phyloP scores from a whole-genome alignment of 2,888 invertebrate genomes.

The Melikaiella ostensackeni region DNA sequence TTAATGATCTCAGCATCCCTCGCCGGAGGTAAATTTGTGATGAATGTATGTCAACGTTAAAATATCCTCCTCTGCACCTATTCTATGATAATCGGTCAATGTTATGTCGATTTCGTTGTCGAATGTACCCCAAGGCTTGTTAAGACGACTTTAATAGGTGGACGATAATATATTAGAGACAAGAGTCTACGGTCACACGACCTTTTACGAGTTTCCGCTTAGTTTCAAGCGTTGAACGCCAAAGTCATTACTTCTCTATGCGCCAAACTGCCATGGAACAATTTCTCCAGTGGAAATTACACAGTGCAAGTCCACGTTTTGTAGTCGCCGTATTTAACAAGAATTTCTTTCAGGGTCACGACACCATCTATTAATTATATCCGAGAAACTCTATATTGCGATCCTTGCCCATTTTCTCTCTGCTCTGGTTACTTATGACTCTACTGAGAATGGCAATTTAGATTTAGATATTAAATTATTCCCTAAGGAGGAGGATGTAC shows the following conservation, averaged over 20 bases:
- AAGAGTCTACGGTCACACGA: slow-evolving; percentile 30
- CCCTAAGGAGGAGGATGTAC: no score
- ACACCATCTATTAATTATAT: slow-evolving; percentile 29
- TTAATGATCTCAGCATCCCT: not conserved
- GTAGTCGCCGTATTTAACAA: slow-evolving; percentile 38
- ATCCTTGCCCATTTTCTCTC: not conserved
- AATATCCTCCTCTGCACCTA: not conserved
- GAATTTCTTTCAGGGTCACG: slow-evolving; percentile 31
- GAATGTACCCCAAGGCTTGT: slow-evolving; percentile 41
- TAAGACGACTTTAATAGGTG: slow-evolving; percentile 46
- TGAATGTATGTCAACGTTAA: slow-evolving; percentile 30
- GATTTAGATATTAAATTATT: not conserved
- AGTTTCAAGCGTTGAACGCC: slow-evolving; percentile 30
- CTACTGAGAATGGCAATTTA: not conserved
- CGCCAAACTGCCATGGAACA: slow-evolving; percentile 39
- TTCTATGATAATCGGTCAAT: slow-evolving; percentile 19
- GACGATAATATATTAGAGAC: slow-evolving; percentile 43
- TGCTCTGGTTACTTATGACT: not conserved
- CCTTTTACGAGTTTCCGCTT: slow-evolving; percentile 44
- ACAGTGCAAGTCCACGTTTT: slow-evolving; percentile 38
- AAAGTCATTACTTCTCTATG: slow-evolving; percentile 39
- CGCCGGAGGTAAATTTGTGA: slow-evolving; percentile 17
- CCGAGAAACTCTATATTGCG: not conserved
- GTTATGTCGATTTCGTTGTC: slow-evolving; percentile 40
- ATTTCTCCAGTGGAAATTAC: slow-evolving; percentile 45